These are phyloP conservation scores for Ceyx melanurus DNA, from an alignment of 2,113 vertebrate species.

Conservation along the genomic window DNA sequence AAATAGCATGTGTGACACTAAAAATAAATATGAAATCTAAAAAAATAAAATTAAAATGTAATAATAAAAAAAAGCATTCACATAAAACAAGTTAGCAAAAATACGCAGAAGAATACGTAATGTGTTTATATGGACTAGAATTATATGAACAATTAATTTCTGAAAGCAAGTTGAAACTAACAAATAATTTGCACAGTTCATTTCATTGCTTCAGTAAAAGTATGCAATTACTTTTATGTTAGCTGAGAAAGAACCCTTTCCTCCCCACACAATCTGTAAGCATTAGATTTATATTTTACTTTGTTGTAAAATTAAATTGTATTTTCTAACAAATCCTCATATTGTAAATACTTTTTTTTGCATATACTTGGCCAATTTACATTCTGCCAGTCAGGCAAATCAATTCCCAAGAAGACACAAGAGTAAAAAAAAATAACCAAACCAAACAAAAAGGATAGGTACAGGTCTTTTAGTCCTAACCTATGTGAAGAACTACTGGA, in stretches of 20 bases:
- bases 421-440: background rate
- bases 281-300: background rate
- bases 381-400: background rate
- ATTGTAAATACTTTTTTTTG: background rate
- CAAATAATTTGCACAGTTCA: background rate
- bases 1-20: background rate
- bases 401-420: background rate
- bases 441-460: background rate
- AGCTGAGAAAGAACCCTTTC: background rate
- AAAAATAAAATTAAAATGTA: background rate
- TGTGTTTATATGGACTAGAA: background rate
- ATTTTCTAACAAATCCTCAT: background rate
- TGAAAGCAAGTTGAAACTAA: background rate
- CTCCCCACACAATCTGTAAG: background rate
- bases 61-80: too few species aligned
- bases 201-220: background rate
- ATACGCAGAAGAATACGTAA: background rate
- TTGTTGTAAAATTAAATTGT: background rate
- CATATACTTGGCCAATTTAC: background rate
- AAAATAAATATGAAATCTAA: background rate
- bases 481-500: background rate
- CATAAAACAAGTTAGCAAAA: background rate
- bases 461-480: background rate
- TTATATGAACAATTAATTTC: background rate
- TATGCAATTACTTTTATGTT: background rate